phyloP scores from a whole-genome alignment of 1,140 invertebrate species.

The Lasioglossum albipes region DNA sequence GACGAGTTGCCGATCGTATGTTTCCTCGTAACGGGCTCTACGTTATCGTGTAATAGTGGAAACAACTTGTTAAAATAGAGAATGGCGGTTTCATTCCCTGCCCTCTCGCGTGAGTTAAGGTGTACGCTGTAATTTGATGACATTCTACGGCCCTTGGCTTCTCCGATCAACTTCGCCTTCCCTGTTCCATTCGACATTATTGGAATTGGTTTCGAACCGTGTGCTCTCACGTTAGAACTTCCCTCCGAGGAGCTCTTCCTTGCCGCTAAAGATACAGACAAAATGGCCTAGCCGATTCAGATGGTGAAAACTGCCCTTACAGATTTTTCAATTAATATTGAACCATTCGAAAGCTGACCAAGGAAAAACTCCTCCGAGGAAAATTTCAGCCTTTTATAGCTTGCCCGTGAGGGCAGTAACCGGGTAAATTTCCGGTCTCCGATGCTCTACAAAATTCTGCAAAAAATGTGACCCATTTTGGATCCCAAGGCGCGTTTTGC shows the following conservation, averaged over 20 bases:
- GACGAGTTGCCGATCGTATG: conserved; percentile 14
- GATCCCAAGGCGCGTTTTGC: no score
- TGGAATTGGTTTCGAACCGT: not conserved
- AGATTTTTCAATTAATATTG: no score
- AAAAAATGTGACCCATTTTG: no score
- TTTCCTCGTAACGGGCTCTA: conserved; percentile 11
- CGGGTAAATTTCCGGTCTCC: no score
- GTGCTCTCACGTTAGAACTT: not conserved
- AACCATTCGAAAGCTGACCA: no score
- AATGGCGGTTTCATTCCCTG: conserved; percentile 19
- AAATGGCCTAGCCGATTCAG: no score
- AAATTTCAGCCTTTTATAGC: no score
- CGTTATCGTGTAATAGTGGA: conserved; percentile 40
- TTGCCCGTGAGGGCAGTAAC: no score
- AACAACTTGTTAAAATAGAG: conserved; percentile 46
- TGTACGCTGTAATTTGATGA: conserved; percentile 23
- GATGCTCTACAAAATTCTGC: no score
- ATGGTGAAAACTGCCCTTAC: no score
- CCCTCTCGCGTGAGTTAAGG: conserved; percentile 18
- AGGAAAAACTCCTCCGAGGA: no score
- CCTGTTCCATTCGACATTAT: not conserved
- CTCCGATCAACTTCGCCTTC: not conserved
- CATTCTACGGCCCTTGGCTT: not conserved
- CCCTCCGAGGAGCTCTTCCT: not conserved
- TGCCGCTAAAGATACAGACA: not conserved